These are phyloP conservation scores for Gonocerus acuteangulatus DNA, from an alignment of 2,888 invertebrate species.

Conservation along the genomic window DNA sequence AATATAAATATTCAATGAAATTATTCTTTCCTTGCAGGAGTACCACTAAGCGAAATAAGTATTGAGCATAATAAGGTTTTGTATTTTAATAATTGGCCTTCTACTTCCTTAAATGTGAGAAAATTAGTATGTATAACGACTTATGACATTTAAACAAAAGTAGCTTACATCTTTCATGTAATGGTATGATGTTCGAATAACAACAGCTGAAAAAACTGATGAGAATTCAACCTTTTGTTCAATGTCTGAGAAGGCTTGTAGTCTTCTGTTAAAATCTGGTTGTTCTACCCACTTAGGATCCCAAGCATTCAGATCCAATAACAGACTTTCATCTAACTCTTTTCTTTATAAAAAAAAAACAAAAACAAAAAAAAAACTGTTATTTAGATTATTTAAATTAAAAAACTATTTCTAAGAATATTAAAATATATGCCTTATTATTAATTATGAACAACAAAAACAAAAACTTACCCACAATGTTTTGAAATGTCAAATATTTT, in stretches of 20 bases:
- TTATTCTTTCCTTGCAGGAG: too few relatives aligned
- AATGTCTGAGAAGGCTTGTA: constrained; percentile 68
- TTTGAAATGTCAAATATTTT: constrained; percentile 28
- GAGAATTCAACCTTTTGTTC: constrained; percentile 47
- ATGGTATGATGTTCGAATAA: constrained; percentile 75
- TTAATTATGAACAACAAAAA: too few relatives aligned
- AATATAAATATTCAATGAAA: too few relatives aligned
- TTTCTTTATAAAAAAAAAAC: background rate
- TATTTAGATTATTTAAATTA: background rate
- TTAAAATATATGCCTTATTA: too few relatives aligned
- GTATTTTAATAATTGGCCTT: too few relatives aligned
- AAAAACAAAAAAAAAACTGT: background rate
- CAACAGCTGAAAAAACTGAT: constrained; percentile 59
- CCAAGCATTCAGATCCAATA: constrained; percentile 66
- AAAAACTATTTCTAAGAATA: too few relatives aligned
- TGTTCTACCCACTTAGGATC: constrained; percentile 86
- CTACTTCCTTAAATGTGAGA: too few relatives aligned
- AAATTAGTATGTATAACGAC: too few relatives aligned
- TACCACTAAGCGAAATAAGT: too few relatives aligned
- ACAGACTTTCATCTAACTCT: constrained; percentile 34
- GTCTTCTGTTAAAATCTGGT: constrained; percentile 76
- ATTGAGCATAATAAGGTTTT: too few relatives aligned
- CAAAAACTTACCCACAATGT: constrained; percentile 30
- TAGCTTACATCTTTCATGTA: constrained; percentile 53
- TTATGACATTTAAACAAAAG: too few relatives aligned